Evolutionary conservation across 2,113 vertebrate genomes (phyloP).

Genomic region (Mohoua ochrocephala): DNA sequence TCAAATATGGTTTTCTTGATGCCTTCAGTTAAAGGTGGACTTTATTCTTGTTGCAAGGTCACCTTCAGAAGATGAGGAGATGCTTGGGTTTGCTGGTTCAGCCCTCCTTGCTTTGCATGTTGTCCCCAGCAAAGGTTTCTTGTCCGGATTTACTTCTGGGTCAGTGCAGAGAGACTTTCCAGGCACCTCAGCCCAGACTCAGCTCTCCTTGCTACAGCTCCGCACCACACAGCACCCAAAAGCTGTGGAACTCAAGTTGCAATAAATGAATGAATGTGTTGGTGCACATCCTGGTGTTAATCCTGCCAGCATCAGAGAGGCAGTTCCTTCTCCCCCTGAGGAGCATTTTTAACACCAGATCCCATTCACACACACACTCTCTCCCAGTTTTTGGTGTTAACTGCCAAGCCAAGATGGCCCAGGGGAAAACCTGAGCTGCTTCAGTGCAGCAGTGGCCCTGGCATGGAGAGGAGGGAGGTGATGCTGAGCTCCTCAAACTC

Average conservation of each 20-base stretch:
- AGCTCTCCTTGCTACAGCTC: neutral
- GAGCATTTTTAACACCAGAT: neutral
- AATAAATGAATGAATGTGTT: neutral
- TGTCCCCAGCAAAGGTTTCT: neutral
- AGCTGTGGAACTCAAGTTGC: neutral
- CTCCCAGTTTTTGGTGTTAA: neutral
- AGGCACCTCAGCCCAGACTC: neutral
- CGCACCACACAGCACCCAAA: neutral
- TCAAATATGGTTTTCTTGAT: neutral
- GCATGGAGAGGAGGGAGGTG: neutral
- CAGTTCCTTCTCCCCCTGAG: neutral
- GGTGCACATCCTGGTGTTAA: neutral
- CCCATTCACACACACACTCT: neutral
- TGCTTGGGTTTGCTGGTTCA: neutral
- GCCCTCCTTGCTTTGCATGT: neutral
- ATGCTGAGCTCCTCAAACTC: neutral
- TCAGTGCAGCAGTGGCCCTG: neutral
- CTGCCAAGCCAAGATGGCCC: neutral
- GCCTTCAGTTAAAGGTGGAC: neutral
- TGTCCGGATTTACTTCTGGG: neutral
- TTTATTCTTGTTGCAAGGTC: neutral
- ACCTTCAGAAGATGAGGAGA: neutral
- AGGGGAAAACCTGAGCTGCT: neutral
- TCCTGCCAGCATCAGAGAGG: neutral
- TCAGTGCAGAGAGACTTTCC: neutral